Percentiles rank a stretch among this genome's conserved stretches.
Evolutionary conservation across 2,113 vertebrate species (phyloP).

Genomic region (Charina bottae): DNA sequence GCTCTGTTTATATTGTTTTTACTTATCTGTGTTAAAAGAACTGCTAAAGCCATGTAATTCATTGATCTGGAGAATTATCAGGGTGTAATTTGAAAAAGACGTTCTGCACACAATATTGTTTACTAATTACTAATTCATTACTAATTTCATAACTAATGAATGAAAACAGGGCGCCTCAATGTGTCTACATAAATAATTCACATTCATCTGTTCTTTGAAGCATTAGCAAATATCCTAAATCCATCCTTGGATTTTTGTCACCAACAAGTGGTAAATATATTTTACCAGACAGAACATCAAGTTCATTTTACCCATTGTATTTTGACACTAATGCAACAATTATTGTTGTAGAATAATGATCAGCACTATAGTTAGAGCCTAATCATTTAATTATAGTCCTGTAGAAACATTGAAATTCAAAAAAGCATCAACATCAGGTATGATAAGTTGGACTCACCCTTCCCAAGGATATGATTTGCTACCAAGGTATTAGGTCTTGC

Average conservation of each 20-base stretch:
- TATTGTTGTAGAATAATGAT: constrained; percentile 54
- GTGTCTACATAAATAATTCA: background rate
- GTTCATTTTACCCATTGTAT: constrained; percentile 2
- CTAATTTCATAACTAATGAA: background rate
- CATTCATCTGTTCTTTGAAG: background rate
- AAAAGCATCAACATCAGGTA: constrained; percentile 44
- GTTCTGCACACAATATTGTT: background rate
- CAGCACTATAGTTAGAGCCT: constrained; percentile 55
- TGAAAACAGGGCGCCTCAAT: background rate
- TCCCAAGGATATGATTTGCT: constrained; percentile 61
- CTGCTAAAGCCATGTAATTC: background rate
- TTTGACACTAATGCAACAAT: constrained; percentile 40
- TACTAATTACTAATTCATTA: background rate
- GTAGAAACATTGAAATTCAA: constrained; percentile 34
- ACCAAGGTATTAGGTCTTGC: constrained; percentile 52
- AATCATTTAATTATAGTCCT: constrained; percentile 63
- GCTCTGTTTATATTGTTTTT: background rate
- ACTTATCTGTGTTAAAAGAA: background rate
- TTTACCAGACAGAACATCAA: constrained; percentile 19
- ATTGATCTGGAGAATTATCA: background rate
- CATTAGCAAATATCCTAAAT: background rate
- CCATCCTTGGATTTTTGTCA: constrained; percentile 38
- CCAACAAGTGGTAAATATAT: constrained; percentile 1
- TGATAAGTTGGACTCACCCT: constrained; percentile 55
- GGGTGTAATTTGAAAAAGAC: background rate